phyloP scores from a whole-genome alignment of 1,140 invertebrate genomes.

The Brevipalpus yothersi region DNA sequence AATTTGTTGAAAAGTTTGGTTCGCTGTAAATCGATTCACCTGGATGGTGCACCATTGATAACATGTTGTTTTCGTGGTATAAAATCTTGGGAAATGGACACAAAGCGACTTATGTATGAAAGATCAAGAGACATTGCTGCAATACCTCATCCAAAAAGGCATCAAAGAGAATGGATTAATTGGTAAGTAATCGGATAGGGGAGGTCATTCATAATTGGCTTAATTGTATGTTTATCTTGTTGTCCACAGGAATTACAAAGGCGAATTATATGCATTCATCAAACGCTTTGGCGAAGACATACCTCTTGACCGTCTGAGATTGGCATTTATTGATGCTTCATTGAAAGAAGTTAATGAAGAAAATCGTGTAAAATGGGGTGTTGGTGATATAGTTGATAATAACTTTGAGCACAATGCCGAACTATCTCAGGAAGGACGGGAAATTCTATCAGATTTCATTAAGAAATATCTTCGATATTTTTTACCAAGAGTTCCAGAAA shows the following conservation, averaged over 20 bases:
- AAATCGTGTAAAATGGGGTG: conserved; percentile 21
- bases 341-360: conserved; percentile 38
- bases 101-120: background rate
- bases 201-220: background rate
- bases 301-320: conserved; percentile 34
- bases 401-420: conserved; percentile 37
- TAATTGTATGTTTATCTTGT: background rate
- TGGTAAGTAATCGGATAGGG: conserved; percentile 19
- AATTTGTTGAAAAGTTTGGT: too few species aligned
- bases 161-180: conserved; percentile 8
- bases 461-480: conserved; percentile 30
- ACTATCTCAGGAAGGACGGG: conserved; percentile 35
- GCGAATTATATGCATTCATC: conserved; percentile 67
- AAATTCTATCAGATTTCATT: conserved; percentile 30
- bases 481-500: conserved; percentile 42
- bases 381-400: conserved; percentile 32
- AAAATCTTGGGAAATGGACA: background rate
- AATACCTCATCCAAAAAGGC: background rate
- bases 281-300: conserved; percentile 62
- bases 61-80: background rate
- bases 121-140: background rate
- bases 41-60: too few species aligned
- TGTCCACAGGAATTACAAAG: conserved; percentile 37
- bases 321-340: conserved; percentile 50
- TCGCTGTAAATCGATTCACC: too few species aligned